Percentiles rank a stretch among this genome's conserved stretches.
phyloP scores from a whole-genome alignment of 2,797 vertebrate genomes.

The Anguilla megastoma region DNA sequence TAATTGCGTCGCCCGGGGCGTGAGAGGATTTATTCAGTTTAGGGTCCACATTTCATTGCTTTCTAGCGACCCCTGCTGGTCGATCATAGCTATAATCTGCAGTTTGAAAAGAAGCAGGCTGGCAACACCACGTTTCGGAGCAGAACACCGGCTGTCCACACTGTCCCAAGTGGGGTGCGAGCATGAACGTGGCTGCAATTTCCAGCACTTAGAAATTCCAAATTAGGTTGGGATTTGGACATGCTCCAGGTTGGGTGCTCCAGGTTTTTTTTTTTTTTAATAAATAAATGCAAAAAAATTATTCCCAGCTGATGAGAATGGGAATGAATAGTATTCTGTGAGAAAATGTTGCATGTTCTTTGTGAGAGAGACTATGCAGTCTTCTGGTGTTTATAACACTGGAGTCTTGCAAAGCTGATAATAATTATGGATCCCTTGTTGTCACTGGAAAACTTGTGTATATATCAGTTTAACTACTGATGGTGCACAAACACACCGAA shows the following conservation, averaged over 20 bases:
- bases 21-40: not conserved
- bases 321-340: not conserved
- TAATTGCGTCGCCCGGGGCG: not conserved
- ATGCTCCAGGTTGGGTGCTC: not conserved
- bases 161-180: not conserved
- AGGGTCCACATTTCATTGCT: not conserved
- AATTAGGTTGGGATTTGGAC: not conserved
- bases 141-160: not conserved
- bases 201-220: not conserved
- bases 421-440: not conserved
- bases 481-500: not conserved
- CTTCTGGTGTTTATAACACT: not conserved
- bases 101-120: not conserved
- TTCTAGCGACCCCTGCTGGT: not conserved
- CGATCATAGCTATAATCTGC: not conserved
- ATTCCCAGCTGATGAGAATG: not conserved
- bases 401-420: not conserved
- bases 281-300: not conserved
- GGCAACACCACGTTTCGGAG: not conserved
- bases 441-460: not conserved
- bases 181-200: not conserved
- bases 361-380: not conserved
- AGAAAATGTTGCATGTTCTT: not conserved
- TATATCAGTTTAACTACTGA: not conserved
- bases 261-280: not conserved